Conservation (phyloP, 2,888 invertebrate species). For the Sphinx pinastri region DNA sequence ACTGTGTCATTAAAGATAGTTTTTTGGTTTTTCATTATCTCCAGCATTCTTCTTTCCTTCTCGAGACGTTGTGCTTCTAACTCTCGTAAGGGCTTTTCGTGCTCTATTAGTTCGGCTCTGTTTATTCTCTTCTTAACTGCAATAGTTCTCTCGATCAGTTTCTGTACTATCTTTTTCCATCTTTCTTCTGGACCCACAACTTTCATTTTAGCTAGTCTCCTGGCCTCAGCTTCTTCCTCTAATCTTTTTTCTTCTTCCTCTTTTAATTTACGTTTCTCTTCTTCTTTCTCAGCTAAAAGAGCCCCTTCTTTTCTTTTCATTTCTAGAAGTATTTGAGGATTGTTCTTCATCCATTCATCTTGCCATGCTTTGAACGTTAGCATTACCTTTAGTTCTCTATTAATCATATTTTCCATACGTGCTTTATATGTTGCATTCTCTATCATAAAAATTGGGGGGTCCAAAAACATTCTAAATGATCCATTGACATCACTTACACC, state of each 20-base stretch:
- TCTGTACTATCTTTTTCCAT: slow-evolving; percentile 86
- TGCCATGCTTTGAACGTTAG: slow-evolving; percentile 84
- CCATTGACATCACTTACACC: slow-evolving; percentile 88
- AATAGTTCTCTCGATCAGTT: slow-evolving; percentile 86
- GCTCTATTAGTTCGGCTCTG: slow-evolving; percentile 83
- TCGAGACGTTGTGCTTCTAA: slow-evolving; percentile 83
- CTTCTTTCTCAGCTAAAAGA: slow-evolving; percentile 71
- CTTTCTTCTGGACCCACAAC: slow-evolving; percentile 77
- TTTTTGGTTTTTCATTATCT: slow-evolving; percentile 83
- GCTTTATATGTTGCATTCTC: slow-evolving; percentile 67
- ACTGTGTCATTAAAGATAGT: slow-evolving; percentile 87
- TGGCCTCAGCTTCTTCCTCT: slow-evolving; percentile 79
- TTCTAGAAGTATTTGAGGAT: slow-evolving; percentile 67
- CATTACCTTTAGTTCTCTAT: slow-evolving; percentile 81
- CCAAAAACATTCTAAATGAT: slow-evolving; percentile 85
- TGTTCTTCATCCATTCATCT: slow-evolving; percentile 79
- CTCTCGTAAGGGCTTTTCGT: slow-evolving; percentile 84
- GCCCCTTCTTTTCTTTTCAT: slow-evolving; percentile 71
- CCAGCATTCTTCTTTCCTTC: slow-evolving; percentile 83
- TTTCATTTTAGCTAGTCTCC: slow-evolving; percentile 67
- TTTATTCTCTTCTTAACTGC: slow-evolving; percentile 86
- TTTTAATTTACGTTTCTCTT: slow-evolving; percentile 63
- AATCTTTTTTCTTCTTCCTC: slow-evolving; percentile 75
- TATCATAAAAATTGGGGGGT: slow-evolving; percentile 82
- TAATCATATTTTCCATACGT: slow-evolving; percentile 74